Evolutionary conservation across 2,113 vertebrate species (phyloP).

Genomic region (Amblyornis subalaris): DNA sequence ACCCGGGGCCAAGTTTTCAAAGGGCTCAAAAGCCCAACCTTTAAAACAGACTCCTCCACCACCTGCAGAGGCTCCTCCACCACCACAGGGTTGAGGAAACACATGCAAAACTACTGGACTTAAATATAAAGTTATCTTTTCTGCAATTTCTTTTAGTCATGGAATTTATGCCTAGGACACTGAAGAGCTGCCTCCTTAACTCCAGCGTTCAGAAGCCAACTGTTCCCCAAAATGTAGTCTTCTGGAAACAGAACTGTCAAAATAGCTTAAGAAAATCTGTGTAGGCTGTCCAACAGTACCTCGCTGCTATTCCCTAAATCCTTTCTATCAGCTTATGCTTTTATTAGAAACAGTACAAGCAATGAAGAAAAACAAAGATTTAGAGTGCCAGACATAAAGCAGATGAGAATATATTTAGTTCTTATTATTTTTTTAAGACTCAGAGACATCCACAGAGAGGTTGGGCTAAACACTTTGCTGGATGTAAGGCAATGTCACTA

Average conservation of each 20-base stretch:
- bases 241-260: not conserved
- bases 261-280: not conserved
- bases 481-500: not conserved
- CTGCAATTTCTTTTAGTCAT: not conserved
- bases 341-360: not conserved
- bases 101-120: not conserved
- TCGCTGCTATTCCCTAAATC: not conserved
- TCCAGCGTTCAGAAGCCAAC: not conserved
- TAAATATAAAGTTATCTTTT: not conserved
- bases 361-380: not conserved
- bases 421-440: not conserved
- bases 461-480: not conserved
- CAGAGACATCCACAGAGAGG: not conserved
- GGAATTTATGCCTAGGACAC: not conserved
- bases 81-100: not conserved
- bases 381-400: not conserved
- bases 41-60: not conserved
- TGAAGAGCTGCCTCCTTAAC: not conserved
- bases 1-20: conserved; percentile 52
- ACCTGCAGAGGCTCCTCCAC: not conserved
- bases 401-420: not conserved
- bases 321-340: not conserved
- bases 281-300: not conserved
- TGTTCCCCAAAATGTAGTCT: not conserved
- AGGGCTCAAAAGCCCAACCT: not conserved